Evolutionary conservation across 2,113 vertebrate species (phyloP), one percentile per base, ranked within the genome.

Genomic region (Hippocampus abdominalis): DNA sequence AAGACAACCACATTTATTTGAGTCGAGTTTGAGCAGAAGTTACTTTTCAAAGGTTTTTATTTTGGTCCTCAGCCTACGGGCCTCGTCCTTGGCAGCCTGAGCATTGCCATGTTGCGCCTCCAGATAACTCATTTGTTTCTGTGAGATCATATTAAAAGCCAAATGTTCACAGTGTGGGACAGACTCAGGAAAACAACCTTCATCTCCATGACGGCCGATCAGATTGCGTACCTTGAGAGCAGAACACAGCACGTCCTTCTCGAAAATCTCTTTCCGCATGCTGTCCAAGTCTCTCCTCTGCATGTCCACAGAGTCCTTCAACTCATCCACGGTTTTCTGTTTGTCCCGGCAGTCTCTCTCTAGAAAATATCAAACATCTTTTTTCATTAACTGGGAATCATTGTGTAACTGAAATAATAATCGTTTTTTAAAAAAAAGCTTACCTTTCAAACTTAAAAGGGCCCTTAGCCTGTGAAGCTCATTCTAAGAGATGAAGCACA

Each of bases 71-170:
- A 99, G 93, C 7, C 83, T 91, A 16, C 84, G 87, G 5, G 90
- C 91, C 81, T 99, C 96, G 15, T 98, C 95, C 75, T 93, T 96
- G 2, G 94, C 94, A 56, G 91, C 88, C 65, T 93, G 94, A 68
- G 81, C 80, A 13, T 96, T 94, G 51, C 91, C 90, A 67, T 95
- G 93, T 73, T 96, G 94, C 54, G 91, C 93, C 86, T 99, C 95
- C 81, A 99, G 77, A 81, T 91, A 97, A 56, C 90, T 92, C 94
- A 98, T 95, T 91, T 99, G 96, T 90, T 96, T 96, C 97, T 99
- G 80, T 82, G 49, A 80, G 72, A 46, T 27, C 3, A 29, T 51
- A 1, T 29, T 54, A 60, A 21, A 0, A 72, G 53, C 49, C 65
- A 69, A 32, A 27, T 25, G 7, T 7, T 3, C 8, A 68, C 3